Percentiles rank a stretch among this genome's conserved stretches.
Evolutionary conservation across 2,888 invertebrate species (phyloP).

Genomic region (Cryptosula pallasiana): DNA sequence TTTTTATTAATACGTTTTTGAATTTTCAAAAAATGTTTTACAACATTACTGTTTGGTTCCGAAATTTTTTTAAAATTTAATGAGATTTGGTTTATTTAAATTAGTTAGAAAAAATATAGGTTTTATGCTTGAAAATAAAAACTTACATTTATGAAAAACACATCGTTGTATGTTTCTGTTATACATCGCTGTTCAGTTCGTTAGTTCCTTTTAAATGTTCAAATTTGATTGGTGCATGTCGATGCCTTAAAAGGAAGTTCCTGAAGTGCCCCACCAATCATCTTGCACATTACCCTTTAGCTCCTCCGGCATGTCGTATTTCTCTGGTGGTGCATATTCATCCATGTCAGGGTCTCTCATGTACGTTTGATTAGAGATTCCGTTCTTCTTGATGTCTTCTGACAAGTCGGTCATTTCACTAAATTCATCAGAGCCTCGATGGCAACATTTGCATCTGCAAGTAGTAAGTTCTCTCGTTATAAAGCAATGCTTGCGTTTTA

Average conservation of each 20-base stretch:
- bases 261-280: constrained; percentile 22
- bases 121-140: no score
- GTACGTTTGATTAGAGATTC: not conserved
- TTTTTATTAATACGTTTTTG: no score
- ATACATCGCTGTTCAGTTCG: no score
- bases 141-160: no score
- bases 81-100: no score
- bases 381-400: constrained; percentile 24
- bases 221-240: no score
- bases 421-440: constrained; percentile 10
- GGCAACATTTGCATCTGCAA: constrained; percentile 18
- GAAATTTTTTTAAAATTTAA: no score
- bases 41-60: no score
- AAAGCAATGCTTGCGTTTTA: not conserved
- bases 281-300: constrained; percentile 17
- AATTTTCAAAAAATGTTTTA: no score
- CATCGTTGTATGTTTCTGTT: no score
- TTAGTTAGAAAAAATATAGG: no score
- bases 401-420: constrained; percentile 23
- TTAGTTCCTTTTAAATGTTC: no score
- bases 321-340: constrained; percentile 23
- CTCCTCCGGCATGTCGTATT: constrained; percentile 23
- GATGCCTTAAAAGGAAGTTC: not conserved
- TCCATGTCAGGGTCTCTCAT: constrained; percentile 6
- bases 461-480: not conserved